Evolutionary conservation across 2,797 vertebrate species (phyloP).

Genomic region (Distichodus sexfasciatus): DNA sequence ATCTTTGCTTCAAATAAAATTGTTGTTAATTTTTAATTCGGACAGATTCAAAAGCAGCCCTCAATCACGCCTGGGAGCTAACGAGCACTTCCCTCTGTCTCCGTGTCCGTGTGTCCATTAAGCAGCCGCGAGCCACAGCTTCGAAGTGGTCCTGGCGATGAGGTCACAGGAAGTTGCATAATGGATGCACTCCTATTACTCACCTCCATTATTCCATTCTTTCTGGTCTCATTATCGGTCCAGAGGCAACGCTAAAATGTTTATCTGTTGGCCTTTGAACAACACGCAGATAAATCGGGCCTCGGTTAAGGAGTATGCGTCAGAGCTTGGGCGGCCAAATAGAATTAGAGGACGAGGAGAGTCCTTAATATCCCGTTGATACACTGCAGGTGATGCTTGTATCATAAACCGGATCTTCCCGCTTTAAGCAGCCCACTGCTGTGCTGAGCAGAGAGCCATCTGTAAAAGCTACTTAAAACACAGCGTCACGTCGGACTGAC

Average conservation of each 20-base stretch:
- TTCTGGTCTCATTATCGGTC: slow-evolving; percentile 23
- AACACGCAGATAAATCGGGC: slow-evolving; percentile 38
- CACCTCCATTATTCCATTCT: slow-evolving; percentile 21
- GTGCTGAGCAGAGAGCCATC: slow-evolving; percentile 12
- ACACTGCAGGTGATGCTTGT: slow-evolving; percentile 41
- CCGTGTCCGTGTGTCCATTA: not conserved
- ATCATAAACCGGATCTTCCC: slow-evolving; percentile 42
- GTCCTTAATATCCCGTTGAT: slow-evolving; percentile 43
- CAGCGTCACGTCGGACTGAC: slow-evolving; percentile 26
- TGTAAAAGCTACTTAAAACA: slow-evolving; percentile 32
- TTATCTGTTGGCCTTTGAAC: slow-evolving; percentile 45
- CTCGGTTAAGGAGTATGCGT: slow-evolving; percentile 41
- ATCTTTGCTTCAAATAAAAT: too few species aligned
- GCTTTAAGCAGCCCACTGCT: slow-evolving; percentile 25
- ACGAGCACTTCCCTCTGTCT: slow-evolving; percentile 1
- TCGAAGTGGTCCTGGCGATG: not conserved
- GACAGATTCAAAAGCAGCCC: not conserved
- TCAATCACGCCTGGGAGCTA: not conserved
- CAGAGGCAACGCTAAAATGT: slow-evolving; percentile 45
- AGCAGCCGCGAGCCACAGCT: not conserved
- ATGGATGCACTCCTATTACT: slow-evolving; percentile 29
- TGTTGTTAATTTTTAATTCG: not conserved
- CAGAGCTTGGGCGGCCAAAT: slow-evolving; percentile 33
- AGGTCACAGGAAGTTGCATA: slow-evolving; percentile 43
- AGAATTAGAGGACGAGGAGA: slow-evolving; percentile 28